Evolutionary conservation across 2,797 vertebrate genomes (phyloP), one percentile per base, ranked within the genome.

Genomic region (Podargus strigoides): DNA sequence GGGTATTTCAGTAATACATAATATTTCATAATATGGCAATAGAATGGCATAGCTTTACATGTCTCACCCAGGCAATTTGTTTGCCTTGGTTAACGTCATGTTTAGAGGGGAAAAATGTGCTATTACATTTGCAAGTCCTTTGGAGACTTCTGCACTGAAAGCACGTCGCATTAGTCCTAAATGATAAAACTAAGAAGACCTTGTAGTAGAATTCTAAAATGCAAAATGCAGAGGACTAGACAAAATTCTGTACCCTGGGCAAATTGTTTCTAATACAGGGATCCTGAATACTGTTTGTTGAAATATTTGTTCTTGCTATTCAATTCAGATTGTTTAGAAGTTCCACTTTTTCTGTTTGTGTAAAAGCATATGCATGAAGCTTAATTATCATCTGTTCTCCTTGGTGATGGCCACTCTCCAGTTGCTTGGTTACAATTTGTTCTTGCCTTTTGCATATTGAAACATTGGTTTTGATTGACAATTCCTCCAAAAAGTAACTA

Each of bases 381-480:
- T 74, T 94, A 96, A 94, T 96, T 96, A 90, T 94, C 92, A 87
- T 94, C 94, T 95, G 94, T 91, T 96, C 87, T 89, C 91, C 93
- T 79, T 95, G 87, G 93, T 94, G 94, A 95, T 41, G 28, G 83
- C 83, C 83, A 85, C 79, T 93, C 89, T 92, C 27, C 74, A 42
- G 89, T 97, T 96, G 95, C 95, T 82, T 95, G 70, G 96, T 96
- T 96, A 95, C 95, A 77, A 13, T 84, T 96, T 67, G 62, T 94
- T 83, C 87, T 79, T 94, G 59, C 32, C 27, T 93, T 83, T 82
- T 86, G 89, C 80, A 46, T 94, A 46, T 84, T 78, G 80, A 91
- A 89, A 53, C 37, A 39, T 28, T 49, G 76, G 44, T 36, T 88
- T 73, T 59, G 85, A 60, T 68, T 82, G 92, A 67, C 37, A 60